These are phyloP conservation scores for Colius striatus DNA, from an alignment of 2,113 vertebrate genomes.

Conservation along the genomic window DNA sequence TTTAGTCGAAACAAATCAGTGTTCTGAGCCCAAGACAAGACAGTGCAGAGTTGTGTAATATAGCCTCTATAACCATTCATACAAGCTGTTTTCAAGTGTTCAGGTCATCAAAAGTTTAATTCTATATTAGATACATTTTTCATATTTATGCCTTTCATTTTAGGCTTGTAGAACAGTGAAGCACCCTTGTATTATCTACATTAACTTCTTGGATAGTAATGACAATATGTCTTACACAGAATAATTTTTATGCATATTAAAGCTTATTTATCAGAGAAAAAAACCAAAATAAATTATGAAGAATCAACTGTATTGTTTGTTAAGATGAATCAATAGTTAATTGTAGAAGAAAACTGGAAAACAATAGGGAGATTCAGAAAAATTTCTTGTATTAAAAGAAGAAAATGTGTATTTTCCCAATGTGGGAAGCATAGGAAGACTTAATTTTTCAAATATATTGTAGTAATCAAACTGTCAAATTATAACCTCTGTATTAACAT, in stretches of 20 bases:
- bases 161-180: not conserved
- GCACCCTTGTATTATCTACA: not conserved
- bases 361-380: not conserved
- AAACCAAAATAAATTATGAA: not conserved
- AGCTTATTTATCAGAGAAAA: not conserved
- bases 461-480: not conserved
- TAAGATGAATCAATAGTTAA: not conserved
- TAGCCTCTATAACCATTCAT: not conserved
- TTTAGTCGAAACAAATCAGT: not conserved
- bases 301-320: not conserved
- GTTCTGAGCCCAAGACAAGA: not conserved
- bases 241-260: not conserved
- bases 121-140: not conserved
- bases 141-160: not conserved
- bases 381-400: not conserved
- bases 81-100: not conserved
- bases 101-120: not conserved
- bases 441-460: not conserved
- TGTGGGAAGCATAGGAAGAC: not conserved
- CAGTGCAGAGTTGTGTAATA: not conserved
- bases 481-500: not conserved
- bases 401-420: not conserved
- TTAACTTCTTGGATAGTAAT: not conserved
- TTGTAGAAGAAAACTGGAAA: not conserved
- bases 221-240: not conserved